These are phyloP conservation scores for Coenonympha arcania DNA, from an alignment of 2,888 invertebrate genomes.

Conservation along the genomic window DNA sequence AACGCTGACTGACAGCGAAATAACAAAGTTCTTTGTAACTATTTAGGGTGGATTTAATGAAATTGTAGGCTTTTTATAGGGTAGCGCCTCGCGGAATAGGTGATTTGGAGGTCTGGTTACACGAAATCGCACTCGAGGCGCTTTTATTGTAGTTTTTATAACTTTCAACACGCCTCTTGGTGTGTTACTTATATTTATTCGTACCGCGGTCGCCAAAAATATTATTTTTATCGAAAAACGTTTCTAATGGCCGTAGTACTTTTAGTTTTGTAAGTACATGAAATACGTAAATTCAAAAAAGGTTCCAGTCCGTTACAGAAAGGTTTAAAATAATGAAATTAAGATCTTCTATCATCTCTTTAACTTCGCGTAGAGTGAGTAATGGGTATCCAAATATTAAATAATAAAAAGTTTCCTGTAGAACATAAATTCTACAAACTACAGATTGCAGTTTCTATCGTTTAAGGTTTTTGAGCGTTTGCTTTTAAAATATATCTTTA, in stretches of 20 bases:
- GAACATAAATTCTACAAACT: too few species aligned
- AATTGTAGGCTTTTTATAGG: constrained; percentile 58
- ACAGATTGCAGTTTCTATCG: too few species aligned
- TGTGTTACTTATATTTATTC: constrained; percentile 15
- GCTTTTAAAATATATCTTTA: too few species aligned
- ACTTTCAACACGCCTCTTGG: constrained; percentile 22
- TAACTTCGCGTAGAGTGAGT: too few species aligned
- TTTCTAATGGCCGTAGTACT: background rate
- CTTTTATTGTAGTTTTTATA: constrained; percentile 28
- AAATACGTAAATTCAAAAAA: too few species aligned
- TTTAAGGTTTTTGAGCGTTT: too few species aligned
- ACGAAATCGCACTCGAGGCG: constrained; percentile 31
- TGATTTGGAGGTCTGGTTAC: constrained; percentile 38
- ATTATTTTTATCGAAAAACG: background rate
- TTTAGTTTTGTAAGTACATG: background rate
- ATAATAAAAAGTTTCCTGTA: too few species aligned
- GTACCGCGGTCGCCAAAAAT: constrained; percentile 7
- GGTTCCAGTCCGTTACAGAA: too few species aligned
- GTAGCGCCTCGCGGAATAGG: constrained; percentile 47
- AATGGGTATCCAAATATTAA: too few species aligned
- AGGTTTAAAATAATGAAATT: too few species aligned
- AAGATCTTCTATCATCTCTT: too few species aligned
- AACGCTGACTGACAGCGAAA: constrained; percentile 73
- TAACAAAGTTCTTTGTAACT: constrained; percentile 71
- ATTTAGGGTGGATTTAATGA: constrained; percentile 67